Percentiles rank a stretch among this genome's conserved stretches.
phyloP scores from a whole-genome alignment of 30 jellyfish, hydroid and myxozoan species.

The Rhopilema esculentum region DNA sequence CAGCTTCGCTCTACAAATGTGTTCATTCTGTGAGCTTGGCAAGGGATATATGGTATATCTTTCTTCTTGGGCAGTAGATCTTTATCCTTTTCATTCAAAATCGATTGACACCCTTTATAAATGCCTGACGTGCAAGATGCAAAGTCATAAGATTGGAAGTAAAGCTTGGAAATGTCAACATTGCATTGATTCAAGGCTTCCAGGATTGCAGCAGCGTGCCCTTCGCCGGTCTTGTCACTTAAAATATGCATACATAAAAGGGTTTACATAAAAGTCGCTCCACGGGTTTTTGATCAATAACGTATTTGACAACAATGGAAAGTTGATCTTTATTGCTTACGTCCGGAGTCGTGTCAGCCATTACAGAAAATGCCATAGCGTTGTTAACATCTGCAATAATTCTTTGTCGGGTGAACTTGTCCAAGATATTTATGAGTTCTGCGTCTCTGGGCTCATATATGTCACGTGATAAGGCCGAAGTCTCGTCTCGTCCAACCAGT shows the following conservation, averaged over 20 bases:
- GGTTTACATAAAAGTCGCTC: conserved; percentile 14
- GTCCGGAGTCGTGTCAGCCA: conserved; percentile 62
- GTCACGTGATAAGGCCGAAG: conserved; percentile 23
- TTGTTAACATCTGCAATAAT: conserved; percentile 13
- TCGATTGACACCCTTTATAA: conserved; percentile 40
- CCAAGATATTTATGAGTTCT: conserved; percentile 14
- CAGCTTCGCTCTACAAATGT: conserved; percentile 40
- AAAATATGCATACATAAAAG: conserved; percentile 7
- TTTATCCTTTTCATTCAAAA: conserved; percentile 4
- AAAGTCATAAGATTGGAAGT: conserved; percentile 39
- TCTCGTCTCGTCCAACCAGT: neutral
- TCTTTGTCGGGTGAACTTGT: conserved; percentile 3
- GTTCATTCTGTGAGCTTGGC: conserved; percentile 30
- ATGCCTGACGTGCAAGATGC: conserved; percentile 38
- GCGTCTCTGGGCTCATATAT: conserved; percentile 29
- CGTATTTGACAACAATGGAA: conserved; percentile 49
- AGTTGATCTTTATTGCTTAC: conserved; percentile 49
- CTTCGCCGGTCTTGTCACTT: conserved; percentile 47
- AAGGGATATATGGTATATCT: conserved; percentile 15
- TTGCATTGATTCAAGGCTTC: conserved; percentile 49
- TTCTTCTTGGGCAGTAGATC: conserved; percentile 36
- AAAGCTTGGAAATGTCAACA: conserved; percentile 36
- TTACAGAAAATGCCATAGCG: conserved; percentile 24
- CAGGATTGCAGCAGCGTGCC: conserved; percentile 53
- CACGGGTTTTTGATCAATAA: conserved; percentile 39